Evolutionary conservation across 2,888 invertebrate species (phyloP).

Genomic region (Hirtodrosophila duncani): DNA sequence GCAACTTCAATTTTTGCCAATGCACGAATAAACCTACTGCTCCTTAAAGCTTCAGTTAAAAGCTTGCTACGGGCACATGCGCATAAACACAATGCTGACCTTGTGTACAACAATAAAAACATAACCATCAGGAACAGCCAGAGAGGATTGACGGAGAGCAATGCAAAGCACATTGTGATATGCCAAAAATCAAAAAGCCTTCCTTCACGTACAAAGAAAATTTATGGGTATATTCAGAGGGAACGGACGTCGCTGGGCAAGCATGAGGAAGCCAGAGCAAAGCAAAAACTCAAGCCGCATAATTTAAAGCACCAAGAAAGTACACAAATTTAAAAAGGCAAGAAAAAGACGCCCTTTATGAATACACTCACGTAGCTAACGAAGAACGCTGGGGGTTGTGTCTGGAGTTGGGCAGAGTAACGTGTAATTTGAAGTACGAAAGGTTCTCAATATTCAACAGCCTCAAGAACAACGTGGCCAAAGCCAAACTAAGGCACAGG

Average conservation of each 20-base stretch:
- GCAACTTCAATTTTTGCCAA: too few relatives aligned
- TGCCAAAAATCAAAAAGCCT: constrained; percentile 41
- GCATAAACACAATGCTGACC: constrained; percentile 45
- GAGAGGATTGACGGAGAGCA: constrained; percentile 31
- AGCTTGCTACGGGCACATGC: constrained; percentile 51
- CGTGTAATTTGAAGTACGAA: constrained; percentile 57
- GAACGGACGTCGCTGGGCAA: constrained; percentile 18
- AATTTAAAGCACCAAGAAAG: constrained; percentile 34
- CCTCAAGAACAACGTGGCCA: constrained; percentile 28
- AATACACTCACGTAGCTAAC: constrained; percentile 45
- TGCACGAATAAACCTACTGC: too few relatives aligned
- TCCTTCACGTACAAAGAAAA: too few relatives aligned
- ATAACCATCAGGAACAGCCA: background rate
- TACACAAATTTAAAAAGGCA: constrained; percentile 33
- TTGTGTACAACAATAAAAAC: constrained; percentile 29
- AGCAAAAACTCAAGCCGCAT: constrained; percentile 23
- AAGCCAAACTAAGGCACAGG: constrained; percentile 14
- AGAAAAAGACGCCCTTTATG: constrained; percentile 50
- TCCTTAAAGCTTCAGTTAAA: too few relatives aligned
- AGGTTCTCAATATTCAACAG: constrained; percentile 33
- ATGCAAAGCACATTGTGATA: constrained; percentile 50
- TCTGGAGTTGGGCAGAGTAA: constrained; percentile 17
- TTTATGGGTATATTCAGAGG: background rate
- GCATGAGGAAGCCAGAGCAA: constrained; percentile 20
- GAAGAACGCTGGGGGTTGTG: constrained; percentile 25